Evolutionary conservation across 2,797 vertebrate species (phyloP).

Genomic region (Bradypodion ventrale): DNA sequence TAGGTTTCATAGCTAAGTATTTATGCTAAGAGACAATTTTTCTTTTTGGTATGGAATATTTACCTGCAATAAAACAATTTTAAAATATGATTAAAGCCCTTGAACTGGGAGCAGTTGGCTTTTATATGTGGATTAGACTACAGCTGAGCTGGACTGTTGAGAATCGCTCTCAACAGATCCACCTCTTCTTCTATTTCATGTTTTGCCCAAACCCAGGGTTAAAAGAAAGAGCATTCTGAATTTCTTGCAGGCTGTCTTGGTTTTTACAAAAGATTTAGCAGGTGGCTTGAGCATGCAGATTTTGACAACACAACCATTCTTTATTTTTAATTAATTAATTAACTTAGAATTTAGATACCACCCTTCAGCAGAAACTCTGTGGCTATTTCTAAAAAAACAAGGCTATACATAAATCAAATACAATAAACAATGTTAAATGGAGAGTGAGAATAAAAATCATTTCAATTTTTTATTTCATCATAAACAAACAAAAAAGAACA

Average conservation of each 20-base stretch:
- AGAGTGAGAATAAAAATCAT: too few species aligned
- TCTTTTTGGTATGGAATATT: not conserved
- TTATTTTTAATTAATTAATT: not conserved
- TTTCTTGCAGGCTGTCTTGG: not conserved
- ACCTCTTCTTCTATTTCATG: not conserved
- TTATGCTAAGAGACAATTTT: not conserved
- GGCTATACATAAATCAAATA: not conserved
- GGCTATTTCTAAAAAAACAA: not conserved
- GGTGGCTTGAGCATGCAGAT: not conserved
- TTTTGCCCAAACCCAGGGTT: not conserved
- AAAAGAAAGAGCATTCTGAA: not conserved
- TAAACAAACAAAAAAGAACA: too few species aligned
- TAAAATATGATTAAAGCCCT: not conserved
- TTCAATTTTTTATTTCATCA: too few species aligned
- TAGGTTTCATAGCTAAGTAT: not conserved
- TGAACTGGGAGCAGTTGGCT: too few species aligned
- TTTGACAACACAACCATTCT: not conserved
- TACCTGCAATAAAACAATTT: not conserved
- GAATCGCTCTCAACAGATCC: too few species aligned
- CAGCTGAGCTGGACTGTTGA: too few species aligned
- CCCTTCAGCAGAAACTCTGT: not conserved
- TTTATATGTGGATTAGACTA: not conserved
- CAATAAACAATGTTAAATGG: not conserved
- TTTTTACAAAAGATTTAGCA: not conserved
- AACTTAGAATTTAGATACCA: not conserved